Base-by-base conservation (phyloP, 2,797 vertebrate genomes). In the Aeoliscus strigatus region DNA sequence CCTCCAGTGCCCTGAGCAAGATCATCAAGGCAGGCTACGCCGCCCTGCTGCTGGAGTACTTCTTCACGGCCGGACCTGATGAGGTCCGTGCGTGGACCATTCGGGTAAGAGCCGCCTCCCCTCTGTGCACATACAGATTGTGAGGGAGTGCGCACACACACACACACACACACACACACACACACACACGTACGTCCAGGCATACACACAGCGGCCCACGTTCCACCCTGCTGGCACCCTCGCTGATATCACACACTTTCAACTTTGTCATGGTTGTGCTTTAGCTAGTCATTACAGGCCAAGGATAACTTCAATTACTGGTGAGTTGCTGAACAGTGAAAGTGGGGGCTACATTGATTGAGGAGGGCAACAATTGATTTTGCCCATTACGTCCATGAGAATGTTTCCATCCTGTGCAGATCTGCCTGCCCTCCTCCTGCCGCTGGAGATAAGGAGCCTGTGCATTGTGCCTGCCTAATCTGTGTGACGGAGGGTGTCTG, bases 351-450 rank as follows among this genome's bases (percentile, higher is more conserved):
- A 87, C 93, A 96, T 96, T 98, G 95, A 99, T 99, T 97, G 93
- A 96, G 94, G 92, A 91, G 91, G 93, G 94, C 95, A 95, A 97
- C 94, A 98, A 97, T 97, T 97, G 96, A 98, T 98, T 95, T 94
- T 98, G 93, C 92, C 96, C 96, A 96, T 98, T 97, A 97, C 93
- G 93, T 94, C 91, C 92, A 82, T 94, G 92, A 94, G 94, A 96
- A 97, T 98, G 96, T 97, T 94, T 95, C 94, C 95, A 96, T 96
- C 93, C 96, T 89, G 93, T 89, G 92, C 91, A 91, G 86, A 97
- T 96, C 93, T 92, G 92, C 91, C 93, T 93, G 92, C 92, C 92
- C 93, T 94, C 95, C 94, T 99, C 94, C 96, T 98, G 96, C 91
- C 89, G 91, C 90, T 87, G 89, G 89, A 96, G 96, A 99, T 99